A percentile compares a stretch with the other conserved stretches of the same genome.
phyloP scores from a whole-genome alignment of 2,888 invertebrate genomes.

The Epirrita christyi region DNA sequence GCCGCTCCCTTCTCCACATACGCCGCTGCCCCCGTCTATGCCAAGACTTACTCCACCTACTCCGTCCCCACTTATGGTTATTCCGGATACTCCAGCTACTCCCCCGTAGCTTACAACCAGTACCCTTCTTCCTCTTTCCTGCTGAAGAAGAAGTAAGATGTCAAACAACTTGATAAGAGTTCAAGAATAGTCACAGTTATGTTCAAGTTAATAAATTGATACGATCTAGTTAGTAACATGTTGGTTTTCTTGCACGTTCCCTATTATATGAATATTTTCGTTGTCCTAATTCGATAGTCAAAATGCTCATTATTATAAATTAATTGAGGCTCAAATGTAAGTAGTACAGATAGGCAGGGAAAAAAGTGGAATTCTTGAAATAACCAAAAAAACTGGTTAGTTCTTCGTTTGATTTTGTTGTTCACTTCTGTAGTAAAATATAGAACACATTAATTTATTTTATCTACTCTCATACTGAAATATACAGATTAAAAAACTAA shows the following conservation, averaged over 20 bases:
- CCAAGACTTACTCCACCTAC: slow-evolving; percentile 40
- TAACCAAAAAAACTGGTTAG: too few species aligned
- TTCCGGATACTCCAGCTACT: slow-evolving; percentile 36
- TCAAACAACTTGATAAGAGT: slow-evolving; percentile 14
- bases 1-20: slow-evolving; percentile 57
- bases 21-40: slow-evolving; percentile 42
- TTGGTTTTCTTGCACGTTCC: not conserved
- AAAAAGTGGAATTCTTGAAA: too few species aligned
- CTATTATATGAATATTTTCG: too few species aligned
- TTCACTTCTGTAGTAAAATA: too few species aligned
- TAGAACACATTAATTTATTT: too few species aligned
- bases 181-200: slow-evolving; percentile 26
- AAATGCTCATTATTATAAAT: too few species aligned
- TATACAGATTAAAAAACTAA: too few species aligned
- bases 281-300: too few species aligned
- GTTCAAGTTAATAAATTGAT: slow-evolving; percentile 26
- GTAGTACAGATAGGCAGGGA: too few species aligned
- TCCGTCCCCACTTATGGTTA: slow-evolving; percentile 38
- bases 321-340: too few species aligned
- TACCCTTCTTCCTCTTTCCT: slow-evolving; percentile 27
- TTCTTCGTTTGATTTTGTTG: too few species aligned
- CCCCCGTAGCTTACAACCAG: slow-evolving; percentile 30
- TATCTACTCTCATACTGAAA: too few species aligned
- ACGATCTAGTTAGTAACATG: slow-evolving; percentile 15
- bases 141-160: slow-evolving; percentile 33